Conservation (phyloP, 2,797 vertebrate genomes). For the Danio albolineatus region DNA sequence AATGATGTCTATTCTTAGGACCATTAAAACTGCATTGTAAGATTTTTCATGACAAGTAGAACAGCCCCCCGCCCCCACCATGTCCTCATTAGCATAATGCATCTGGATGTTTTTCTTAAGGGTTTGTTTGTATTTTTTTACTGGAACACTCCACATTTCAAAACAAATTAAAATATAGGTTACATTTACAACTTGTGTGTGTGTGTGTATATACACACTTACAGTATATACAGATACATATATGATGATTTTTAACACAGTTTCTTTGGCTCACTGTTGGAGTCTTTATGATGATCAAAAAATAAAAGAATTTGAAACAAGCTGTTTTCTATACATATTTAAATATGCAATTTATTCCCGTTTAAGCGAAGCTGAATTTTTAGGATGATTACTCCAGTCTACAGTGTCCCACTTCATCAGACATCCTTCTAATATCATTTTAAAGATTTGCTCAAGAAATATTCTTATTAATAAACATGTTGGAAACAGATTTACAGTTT, state of each 20-base stretch:
- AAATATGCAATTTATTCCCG: not conserved
- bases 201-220: not conserved
- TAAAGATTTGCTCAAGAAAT: not conserved
- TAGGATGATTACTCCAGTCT: not conserved
- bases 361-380: not conserved
- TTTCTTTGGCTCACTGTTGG: too few relatives aligned
- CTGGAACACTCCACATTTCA: not conserved
- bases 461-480: not conserved
- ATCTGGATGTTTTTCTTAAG: slow-evolving; percentile 37
- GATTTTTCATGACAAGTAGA: not conserved
- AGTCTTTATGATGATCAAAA: too few relatives aligned
- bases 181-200: too few relatives aligned
- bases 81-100: slow-evolving; percentile 22
- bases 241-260: too few relatives aligned
- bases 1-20: not conserved
- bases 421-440: not conserved
- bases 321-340: not conserved
- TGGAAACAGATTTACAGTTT: not conserved
- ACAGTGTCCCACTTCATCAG: not conserved
- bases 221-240: too few relatives aligned
- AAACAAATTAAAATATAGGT: not conserved
- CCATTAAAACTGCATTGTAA: not conserved
- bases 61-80: not conserved
- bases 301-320: not conserved
- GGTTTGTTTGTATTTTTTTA: not conserved